Evolutionary conservation across 2,113 vertebrate genomes (phyloP).

Genomic region (Gadus chalcogrammus): DNA sequence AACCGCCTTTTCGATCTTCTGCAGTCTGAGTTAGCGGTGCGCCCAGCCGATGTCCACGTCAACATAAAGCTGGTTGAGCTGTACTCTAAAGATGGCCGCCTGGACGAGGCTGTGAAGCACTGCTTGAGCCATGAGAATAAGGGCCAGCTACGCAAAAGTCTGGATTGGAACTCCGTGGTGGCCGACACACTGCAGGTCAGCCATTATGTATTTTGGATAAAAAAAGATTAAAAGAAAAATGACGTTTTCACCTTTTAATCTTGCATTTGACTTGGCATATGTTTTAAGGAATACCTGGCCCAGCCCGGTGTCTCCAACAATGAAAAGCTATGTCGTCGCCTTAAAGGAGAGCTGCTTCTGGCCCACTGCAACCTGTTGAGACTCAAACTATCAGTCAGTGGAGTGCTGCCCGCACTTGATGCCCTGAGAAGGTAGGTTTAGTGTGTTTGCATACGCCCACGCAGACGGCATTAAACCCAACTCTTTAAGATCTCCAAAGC

Average conservation of each 20-base stretch:
- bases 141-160: slow-evolving; percentile 74
- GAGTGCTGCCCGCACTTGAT: slow-evolving; percentile 74
- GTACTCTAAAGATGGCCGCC: slow-evolving; percentile 83
- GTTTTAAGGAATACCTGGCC: slow-evolving; percentile 80
- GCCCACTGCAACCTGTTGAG: slow-evolving; percentile 82
- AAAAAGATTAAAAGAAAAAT: no score
- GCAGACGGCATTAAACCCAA: neutral
- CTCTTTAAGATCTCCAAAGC: no score
- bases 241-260: no score
- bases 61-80: slow-evolving; percentile 89
- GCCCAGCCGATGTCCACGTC: slow-evolving; percentile 84
- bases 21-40: slow-evolving; percentile 85
- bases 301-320: slow-evolving; percentile 76
- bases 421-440: slow-evolving; percentile 76
- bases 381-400: slow-evolving; percentile 79
- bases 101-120: slow-evolving; percentile 86
- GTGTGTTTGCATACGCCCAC: neutral
- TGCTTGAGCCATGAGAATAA: slow-evolving; percentile 80
- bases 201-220: neutral
- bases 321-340: slow-evolving; percentile 74
- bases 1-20: slow-evolving; percentile 91
- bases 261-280: neutral
- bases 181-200: slow-evolving; percentile 84
- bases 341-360: slow-evolving; percentile 83
- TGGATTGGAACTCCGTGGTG: slow-evolving; percentile 89